Conservation (phyloP, 2,888 invertebrate genomes). For the Caenorhabditis sp. region DNA sequence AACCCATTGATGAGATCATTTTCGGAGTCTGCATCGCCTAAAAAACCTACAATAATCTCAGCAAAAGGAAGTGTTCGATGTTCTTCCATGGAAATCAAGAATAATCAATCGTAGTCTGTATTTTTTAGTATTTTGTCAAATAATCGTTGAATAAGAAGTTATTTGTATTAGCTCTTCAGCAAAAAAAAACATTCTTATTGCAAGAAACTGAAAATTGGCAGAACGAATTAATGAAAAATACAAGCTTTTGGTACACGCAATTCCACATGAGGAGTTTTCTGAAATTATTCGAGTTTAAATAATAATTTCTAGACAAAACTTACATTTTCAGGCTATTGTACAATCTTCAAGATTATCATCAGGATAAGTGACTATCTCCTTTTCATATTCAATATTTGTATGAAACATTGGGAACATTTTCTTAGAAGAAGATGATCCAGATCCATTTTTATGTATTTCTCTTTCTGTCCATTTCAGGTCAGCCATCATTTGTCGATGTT, state of each 20-base stretch:
- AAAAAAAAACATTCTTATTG: neutral
- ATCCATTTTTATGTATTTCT: neutral
- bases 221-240: neutral
- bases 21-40: constrained; percentile 17
- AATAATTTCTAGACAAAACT: neutral
- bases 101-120: neutral
- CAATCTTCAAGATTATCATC: neutral
- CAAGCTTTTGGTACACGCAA: too few relatives aligned
- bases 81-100: constrained; percentile 28
- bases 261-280: too few relatives aligned
- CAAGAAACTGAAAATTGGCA: neutral
- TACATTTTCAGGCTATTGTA: neutral
- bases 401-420: neutral
- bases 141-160: neutral
- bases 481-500: neutral
- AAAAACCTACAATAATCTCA: constrained; percentile 18
- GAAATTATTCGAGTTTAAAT: too few relatives aligned
- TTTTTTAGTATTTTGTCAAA: constrained; percentile 4
- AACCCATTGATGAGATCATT: constrained; percentile 7
- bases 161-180: neutral
- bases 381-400: neutral
- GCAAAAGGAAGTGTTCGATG: constrained; percentile 12
- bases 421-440: neutral
- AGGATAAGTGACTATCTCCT: neutral
- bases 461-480: neutral